phyloP scores from a whole-genome alignment of 2,113 vertebrate species.

The Perccottus glenii region DNA sequence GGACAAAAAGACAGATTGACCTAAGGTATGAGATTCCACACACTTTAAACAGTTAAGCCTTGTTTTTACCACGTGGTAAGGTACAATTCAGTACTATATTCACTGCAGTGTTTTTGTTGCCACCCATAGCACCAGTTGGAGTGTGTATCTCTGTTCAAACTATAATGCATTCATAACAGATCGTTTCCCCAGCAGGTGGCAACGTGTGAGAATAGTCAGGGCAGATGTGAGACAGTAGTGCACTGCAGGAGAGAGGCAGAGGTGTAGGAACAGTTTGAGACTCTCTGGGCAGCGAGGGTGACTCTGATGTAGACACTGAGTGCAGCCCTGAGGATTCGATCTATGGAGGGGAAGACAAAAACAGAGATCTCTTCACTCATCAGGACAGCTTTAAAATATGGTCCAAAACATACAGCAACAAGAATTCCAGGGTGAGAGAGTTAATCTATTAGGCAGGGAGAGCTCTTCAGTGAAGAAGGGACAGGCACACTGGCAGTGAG shows the following conservation, averaged over 20 bases:
- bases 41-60: no score
- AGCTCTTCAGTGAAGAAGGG: slow-evolving; percentile 64
- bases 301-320: slow-evolving; percentile 80
- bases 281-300: slow-evolving; percentile 80
- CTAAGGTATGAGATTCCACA: slow-evolving; percentile 83
- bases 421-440: slow-evolving; percentile 77
- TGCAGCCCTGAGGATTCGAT: slow-evolving; percentile 78
- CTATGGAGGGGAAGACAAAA: slow-evolving; percentile 60
- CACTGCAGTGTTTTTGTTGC: no score
- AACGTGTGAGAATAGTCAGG: slow-evolving; percentile 4
- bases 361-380: neutral
- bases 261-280: slow-evolving; percentile 20
- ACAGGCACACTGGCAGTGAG: slow-evolving; percentile 33
- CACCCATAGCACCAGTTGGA: no score
- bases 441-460: slow-evolving; percentile 75
- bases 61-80: no score
- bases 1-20: slow-evolving; percentile 93
- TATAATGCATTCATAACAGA: neutral
- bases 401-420: slow-evolving; percentile 18
- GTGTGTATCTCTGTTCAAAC: neutral
- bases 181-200: slow-evolving; percentile 17
- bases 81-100: no score
- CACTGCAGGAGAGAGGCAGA: slow-evolving; percentile 23
- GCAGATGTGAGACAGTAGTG: neutral
- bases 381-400: neutral